Evolutionary conservation across 1,140 invertebrate genomes (phyloP), one percentile per base, ranked within the genome.

Genomic region (Hylaeus anthracinus): DNA sequence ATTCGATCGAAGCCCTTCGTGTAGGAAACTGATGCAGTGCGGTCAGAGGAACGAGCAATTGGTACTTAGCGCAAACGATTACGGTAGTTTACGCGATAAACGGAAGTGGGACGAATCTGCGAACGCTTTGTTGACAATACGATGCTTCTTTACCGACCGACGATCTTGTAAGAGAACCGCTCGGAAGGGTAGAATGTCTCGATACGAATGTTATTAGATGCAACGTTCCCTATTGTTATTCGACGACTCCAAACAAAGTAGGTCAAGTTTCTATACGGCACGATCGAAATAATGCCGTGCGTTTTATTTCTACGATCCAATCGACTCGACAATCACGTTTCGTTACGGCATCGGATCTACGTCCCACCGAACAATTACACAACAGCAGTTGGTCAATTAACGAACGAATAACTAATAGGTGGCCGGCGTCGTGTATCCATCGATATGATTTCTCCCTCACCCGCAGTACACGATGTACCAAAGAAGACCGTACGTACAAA

Each of bases 401-500:
- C 41, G 65, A 37, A 60, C 26, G 48, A 48, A 66, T 2, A 66
- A 45, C 45, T 56, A 6, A 5, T 53, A 12, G 67, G 26, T 56
- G 56, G 48, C 9, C 56, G 10, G 39, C 10, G 5, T 15, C 26
- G 2, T 9, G n/a, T 3, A 41, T 12, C 37, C 26, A 41, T 66
- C 45, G 8, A 66, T 37, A 73, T 55, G 48, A 81, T 55, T 70
- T 70, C 3, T 67, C 14, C 12, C 48, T 78, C 41, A 39, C n/a
- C 72, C 65, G 26, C 10, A 70, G 53, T 83, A 63, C 60, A 80
- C 43, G 41, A 76, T 45, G 78, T 83, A 85, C 80, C 79, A 87
- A 88, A 88, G 79, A 61, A 51, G 26, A 72, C 51, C 72, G 71
- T 55, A 85, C 72, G 72, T 87, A 84, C 82, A 87, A 87, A 85